These are phyloP conservation scores for human DNA, from an alignment of 2,113 vertebrate species.

Conservation along the genomic window GRCh38 chr2:79769001-79769500, in stretches of 20 bases:
- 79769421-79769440: not conserved
- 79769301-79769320: not conserved
- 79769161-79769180: not conserved
- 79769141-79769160: not conserved
- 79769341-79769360: not conserved
- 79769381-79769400: not conserved
- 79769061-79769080: too few relatives aligned
- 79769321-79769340: not conserved
- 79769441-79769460: not conserved
- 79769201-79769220: not conserved
- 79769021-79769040: too few relatives aligned
- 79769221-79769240: not conserved
- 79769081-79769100: too few relatives aligned
- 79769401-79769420: not conserved
- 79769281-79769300: not conserved
- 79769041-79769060: too few relatives aligned
- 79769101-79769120: too few relatives aligned
- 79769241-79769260: not conserved
- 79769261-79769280: not conserved
- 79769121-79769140: too few relatives aligned
- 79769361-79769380: not conserved
- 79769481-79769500: not conserved
- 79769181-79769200: not conserved
- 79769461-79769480: not conserved
- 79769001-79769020: too few relatives aligned